phyloP scores from a whole-genome alignment of 1,140 invertebrate genomes.

The Lepidurus arcticus region DNA sequence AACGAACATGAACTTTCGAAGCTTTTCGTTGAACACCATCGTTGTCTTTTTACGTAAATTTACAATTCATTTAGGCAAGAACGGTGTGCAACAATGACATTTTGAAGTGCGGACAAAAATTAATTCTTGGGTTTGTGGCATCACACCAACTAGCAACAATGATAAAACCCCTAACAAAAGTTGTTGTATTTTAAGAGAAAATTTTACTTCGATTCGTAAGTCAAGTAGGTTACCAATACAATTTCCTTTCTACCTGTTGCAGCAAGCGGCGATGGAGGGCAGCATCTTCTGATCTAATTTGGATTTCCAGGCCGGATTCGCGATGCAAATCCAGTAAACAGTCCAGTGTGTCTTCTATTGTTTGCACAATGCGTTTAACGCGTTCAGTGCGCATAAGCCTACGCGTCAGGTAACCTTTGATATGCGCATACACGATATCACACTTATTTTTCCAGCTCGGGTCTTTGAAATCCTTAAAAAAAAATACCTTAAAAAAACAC shows the following conservation, averaged over 20 bases:
- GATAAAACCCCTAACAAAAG: too few species aligned
- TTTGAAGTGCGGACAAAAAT: too few species aligned
- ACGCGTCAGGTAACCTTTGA: slow-evolving; percentile 71
- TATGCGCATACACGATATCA: slow-evolving; percentile 57
- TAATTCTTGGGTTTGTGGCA: too few species aligned
- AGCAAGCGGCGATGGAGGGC: slow-evolving; percentile 21
- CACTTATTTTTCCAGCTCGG: background rate
- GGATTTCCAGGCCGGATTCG: slow-evolving; percentile 40
- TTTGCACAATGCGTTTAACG: slow-evolving; percentile 70
- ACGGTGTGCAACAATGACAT: too few species aligned
- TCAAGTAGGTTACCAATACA: background rate
- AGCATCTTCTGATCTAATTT: slow-evolving; percentile 28
- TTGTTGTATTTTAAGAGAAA: too few species aligned
- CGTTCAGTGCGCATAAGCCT: slow-evolving; percentile 71
- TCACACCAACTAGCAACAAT: too few species aligned
- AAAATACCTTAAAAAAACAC: background rate
- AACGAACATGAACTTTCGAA: too few species aligned
- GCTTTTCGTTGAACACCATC: too few species aligned
- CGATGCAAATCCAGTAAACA: slow-evolving; percentile 67
- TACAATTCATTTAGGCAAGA: too few species aligned
- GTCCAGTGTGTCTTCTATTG: slow-evolving; percentile 67
- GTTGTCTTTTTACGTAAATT: too few species aligned
- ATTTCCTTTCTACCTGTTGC: slow-evolving; percentile 8
- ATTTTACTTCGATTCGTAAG: too few species aligned
- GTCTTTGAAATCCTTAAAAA: background rate